These are phyloP conservation scores for Contarinia nasturtii DNA, from an alignment of 1,140 invertebrate genomes.

Conservation along the genomic window DNA sequence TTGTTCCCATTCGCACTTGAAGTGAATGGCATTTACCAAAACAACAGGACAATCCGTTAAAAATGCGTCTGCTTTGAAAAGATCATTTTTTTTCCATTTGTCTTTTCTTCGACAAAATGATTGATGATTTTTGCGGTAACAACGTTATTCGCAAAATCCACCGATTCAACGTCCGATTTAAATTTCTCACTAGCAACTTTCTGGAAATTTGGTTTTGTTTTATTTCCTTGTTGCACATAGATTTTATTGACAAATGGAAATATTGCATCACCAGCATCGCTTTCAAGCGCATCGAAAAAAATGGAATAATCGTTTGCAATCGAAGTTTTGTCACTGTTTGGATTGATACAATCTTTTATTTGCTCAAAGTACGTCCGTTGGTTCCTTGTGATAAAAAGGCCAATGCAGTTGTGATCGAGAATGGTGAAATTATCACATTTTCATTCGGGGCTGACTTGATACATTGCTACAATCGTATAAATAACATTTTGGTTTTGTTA, in stretches of 20 bases:
- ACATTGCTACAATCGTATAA: slow-evolving; percentile 1
- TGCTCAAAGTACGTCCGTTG: slow-evolving; percentile 28
- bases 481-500: not conserved
- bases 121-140: slow-evolving; percentile 30
- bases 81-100: slow-evolving; percentile 31
- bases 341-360: slow-evolving; percentile 24
- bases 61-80: slow-evolving; percentile 24
- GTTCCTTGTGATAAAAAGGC: slow-evolving; percentile 34
- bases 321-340: too few relatives aligned
- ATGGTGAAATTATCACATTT: slow-evolving; percentile 36
- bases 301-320: slow-evolving; percentile 13
- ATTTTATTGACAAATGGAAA: slow-evolving; percentile 22
- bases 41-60: slow-evolving; percentile 24
- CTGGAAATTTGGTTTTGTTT: slow-evolving; percentile 10
- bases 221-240: slow-evolving; percentile 12
- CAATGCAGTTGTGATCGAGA: slow-evolving; percentile 33
- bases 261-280: slow-evolving; percentile 12
- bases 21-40: slow-evolving; percentile 45
- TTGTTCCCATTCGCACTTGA: slow-evolving; percentile 22
- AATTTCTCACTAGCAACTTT: slow-evolving; percentile 13
- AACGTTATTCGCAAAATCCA: slow-evolving; percentile 24
- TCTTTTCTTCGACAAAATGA: slow-evolving; percentile 34
- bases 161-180: slow-evolving; percentile 16
- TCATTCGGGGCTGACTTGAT: slow-evolving; percentile 9
- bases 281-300: slow-evolving; percentile 10